Percentiles rank a stretch among this genome's conserved stretches.
Evolutionary conservation across 1,140 invertebrate genomes (phyloP).

Genomic region (Drosophila equinoxialis): DNA sequence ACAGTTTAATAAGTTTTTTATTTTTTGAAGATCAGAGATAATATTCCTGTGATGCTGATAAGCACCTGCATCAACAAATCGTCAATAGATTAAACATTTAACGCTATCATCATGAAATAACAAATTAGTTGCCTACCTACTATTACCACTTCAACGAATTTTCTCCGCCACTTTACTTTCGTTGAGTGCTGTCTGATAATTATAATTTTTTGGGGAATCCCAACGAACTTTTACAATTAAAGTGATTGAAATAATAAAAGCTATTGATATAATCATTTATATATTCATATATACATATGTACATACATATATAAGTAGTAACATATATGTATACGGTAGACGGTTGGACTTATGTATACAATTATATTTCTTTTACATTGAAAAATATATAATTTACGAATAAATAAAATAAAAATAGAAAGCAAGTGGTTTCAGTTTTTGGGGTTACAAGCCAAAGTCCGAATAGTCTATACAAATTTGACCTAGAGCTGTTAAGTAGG

Average conservation of each 20-base stretch:
- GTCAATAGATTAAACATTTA: background rate
- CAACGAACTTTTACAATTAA: background rate
- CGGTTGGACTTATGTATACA: background rate
- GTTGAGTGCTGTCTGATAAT: background rate
- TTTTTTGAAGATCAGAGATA: background rate
- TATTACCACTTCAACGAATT: background rate
- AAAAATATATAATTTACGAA: too few species aligned
- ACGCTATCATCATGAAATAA: background rate
- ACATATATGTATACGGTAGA: background rate
- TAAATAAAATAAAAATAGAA: too few species aligned
- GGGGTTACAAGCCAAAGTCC: too few species aligned
- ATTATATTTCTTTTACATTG: background rate
- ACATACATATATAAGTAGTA: too few species aligned
- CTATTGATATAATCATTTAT: background rate
- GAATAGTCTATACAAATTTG: too few species aligned
- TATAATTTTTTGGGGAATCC: background rate
- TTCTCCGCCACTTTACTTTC: background rate
- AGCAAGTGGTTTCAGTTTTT: too few species aligned
- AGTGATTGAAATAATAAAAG: background rate
- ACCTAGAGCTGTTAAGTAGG: too few species aligned
- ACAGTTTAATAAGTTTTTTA: background rate
- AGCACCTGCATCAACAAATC: slow-evolving; percentile 1
- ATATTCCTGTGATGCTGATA: slow-evolving; percentile 7
- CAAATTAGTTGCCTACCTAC: background rate
- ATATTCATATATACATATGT: background rate